Percentiles rank a stretch among this genome's conserved stretches.
Evolutionary conservation across 2,797 vertebrate genomes (phyloP).

Genomic region (Melanotaenia boesemani): DNA sequence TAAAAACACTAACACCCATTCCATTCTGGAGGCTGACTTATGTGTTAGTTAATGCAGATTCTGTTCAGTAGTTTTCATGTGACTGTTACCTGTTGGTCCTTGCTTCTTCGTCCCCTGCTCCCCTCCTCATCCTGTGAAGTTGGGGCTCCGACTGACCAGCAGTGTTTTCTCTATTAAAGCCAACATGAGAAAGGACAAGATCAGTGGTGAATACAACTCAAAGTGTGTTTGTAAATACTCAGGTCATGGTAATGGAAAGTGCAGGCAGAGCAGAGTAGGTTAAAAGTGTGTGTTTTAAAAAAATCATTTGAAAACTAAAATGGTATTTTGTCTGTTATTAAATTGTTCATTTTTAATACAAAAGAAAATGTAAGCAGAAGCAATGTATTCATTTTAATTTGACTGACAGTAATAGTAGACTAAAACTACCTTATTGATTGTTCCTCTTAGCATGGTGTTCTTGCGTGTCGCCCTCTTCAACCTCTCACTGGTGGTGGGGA

Average conservation of each 20-base stretch:
- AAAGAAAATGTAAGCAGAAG: background rate
- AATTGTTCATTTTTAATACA: background rate
- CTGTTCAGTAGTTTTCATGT: conserved; percentile 3
- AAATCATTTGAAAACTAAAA: background rate
- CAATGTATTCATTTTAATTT: background rate
- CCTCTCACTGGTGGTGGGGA: conserved; percentile 85
- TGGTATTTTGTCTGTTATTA: background rate
- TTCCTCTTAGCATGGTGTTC: conserved; percentile 86
- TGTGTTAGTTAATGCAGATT: background rate
- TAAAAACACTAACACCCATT: background rate
- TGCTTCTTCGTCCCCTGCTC: conserved; percentile 84
- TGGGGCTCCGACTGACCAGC: conserved; percentile 81
- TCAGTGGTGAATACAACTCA: background rate
- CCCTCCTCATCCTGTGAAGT: conserved; percentile 84
- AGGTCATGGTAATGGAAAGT: background rate
- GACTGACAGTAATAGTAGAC: background rate
- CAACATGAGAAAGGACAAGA: background rate
- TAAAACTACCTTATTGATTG: conserved; percentile 80
- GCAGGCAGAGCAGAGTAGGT: background rate
- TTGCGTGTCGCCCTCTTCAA: conserved; percentile 92
- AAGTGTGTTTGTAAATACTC: background rate
- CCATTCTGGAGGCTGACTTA: background rate
- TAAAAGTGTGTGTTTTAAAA: background rate
- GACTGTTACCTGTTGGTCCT: conserved; percentile 81
- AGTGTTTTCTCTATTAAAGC: conserved; percentile 85